Conservation (phyloP, 2,888 invertebrate genomes). For the Habrosyne pyritoides region DNA sequence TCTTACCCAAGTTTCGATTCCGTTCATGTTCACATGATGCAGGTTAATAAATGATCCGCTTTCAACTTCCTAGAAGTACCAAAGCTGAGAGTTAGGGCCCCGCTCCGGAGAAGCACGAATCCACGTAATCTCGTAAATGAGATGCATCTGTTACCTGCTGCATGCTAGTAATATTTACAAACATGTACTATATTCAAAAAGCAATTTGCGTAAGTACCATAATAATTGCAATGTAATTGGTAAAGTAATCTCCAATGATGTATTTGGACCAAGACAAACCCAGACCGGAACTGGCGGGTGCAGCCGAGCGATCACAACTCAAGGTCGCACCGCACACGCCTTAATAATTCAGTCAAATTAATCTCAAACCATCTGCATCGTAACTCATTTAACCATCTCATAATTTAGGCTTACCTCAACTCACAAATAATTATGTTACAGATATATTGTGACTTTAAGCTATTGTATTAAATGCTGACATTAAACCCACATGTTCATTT, state of each 20-base stretch:
- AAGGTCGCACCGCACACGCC: constrained; percentile 67
- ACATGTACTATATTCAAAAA: neutral
- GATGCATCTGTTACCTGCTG: neutral
- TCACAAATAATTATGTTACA: neutral
- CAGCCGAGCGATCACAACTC: constrained; percentile 60
- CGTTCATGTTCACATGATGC: too few species aligned
- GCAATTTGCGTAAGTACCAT: constrained; percentile 12
- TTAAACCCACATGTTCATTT: neutral
- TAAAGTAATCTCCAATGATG: constrained; percentile 50
- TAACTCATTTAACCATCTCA: constrained; percentile 22
- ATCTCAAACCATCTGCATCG: constrained; percentile 36
- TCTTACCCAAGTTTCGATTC: too few species aligned
- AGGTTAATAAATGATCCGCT: too few species aligned
- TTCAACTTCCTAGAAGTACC: too few species aligned
- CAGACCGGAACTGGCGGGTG: constrained; percentile 66
- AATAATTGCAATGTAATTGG: constrained; percentile 28
- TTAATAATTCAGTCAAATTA: constrained; percentile 52
- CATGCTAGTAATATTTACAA: too few species aligned
- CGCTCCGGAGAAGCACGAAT: too few species aligned
- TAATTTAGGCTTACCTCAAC: neutral
- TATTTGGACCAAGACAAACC: constrained; percentile 65
- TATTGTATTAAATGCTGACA: neutral
- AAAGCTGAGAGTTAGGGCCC: too few species aligned
- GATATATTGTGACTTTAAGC: neutral
- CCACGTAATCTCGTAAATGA: neutral